A percentile compares a stretch with the other conserved stretches of the same genome.
phyloP scores from a whole-genome alignment of 2,888 invertebrate species.

The Gastracanthus pulcherrimus region DNA sequence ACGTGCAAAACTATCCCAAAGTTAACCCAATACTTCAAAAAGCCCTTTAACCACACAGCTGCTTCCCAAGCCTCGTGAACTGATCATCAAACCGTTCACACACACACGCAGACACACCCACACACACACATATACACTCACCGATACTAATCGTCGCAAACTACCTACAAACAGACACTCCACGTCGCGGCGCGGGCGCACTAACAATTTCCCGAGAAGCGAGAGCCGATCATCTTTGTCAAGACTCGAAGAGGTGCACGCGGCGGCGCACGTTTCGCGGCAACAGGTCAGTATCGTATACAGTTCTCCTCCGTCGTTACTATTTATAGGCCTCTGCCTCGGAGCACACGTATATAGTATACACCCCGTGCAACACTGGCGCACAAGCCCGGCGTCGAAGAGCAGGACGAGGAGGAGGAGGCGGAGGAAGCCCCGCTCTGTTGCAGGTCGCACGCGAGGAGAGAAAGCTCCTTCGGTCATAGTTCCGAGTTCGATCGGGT shows the following conservation, averaged over 20 bases:
- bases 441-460: neutral
- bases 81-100: neutral
- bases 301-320: slow-evolving; percentile 55
- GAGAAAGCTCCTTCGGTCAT: slow-evolving; percentile 11
- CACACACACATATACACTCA: neutral
- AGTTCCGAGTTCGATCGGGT: slow-evolving; percentile 21
- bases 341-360: no score
- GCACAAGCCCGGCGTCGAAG: no score
- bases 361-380: no score
- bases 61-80: neutral
- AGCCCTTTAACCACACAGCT: no score
- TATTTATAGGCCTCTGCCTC: slow-evolving; percentile 70
- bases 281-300: slow-evolving; percentile 72
- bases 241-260: no score
- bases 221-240: slow-evolving; percentile 41
- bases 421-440: no score
- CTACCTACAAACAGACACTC: neutral
- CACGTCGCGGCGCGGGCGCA: neutral
- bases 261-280: slow-evolving; percentile 47
- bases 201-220: slow-evolving; percentile 42
- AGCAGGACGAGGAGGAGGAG: slow-evolving; percentile 62
- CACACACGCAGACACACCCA: no score
- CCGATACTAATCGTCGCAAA: neutral
- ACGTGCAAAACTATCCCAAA: neutral
- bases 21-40: no score